Base-by-base conservation (phyloP, 2,113 vertebrate genomes). In the Ctenomys sociabilis region DNA sequence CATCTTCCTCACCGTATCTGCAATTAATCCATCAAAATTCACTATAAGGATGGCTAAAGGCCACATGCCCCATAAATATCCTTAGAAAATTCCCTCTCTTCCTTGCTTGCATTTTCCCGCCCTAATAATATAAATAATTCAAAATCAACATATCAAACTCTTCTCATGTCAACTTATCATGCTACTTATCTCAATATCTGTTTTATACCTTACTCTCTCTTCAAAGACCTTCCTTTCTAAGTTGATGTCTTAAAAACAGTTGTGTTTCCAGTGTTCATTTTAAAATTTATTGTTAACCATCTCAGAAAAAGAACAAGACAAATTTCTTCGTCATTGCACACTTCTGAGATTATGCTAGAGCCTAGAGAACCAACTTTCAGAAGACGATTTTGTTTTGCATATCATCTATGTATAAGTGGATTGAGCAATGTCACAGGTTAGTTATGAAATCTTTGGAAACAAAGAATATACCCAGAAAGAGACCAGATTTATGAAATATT, bases 391-490 rank as follows among this genome's bases (percentile, higher is more conserved):
- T 14, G 64, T 32, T 11, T 37, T 52, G 75, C n/a, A 4, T 82
- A 49, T 40, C 72, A 61, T 73, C 26, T 87, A 52, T 49, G 1
- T 57, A 22, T 54, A 88, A 95, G 52, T 94, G 49, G 82, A 78
- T 3, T 86, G 1, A 90, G 21, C 30, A 96, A 45, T 5, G 84
- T 72, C 61, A 90, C 68, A 70, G 49, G 5, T 78, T 90, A n/a
- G 45, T 70, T 84, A 54, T 35, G n/a, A 84, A 92, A 37, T 63
- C 40, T 92, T 91, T 93, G 43, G 70, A 75, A 75, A 90, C 52
- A 85, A 45, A 72, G 24, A 92, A 66, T 52, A 52, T 49, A 92
- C 21, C 61, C 37, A 49, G 54, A 19, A 73, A 88, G 43, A 80
- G 35, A 81, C 16, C 22, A 77, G 43, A 85, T 32, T 85, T 81